Base-by-base conservation (phyloP, 2,113 vertebrate species). In the Alethe diademata region DNA sequence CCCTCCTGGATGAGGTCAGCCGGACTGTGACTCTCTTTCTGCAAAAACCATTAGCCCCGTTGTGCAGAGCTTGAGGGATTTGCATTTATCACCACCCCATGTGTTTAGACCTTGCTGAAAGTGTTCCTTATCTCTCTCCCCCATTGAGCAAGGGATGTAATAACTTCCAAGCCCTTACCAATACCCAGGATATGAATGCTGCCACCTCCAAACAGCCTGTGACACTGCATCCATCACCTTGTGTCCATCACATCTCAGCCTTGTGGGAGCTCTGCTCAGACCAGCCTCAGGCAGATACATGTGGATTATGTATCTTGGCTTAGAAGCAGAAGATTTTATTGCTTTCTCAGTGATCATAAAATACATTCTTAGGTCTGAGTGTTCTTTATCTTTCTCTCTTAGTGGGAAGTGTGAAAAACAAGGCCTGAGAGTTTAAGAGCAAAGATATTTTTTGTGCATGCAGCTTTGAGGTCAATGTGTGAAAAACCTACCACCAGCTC, bases 101-200 rank as follows among this genome's bases (percentile, higher is more conserved):
- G 73, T 67, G 51, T 78, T 84, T 38, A 91, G 80, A 84, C 56
- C 38, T 75, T 54, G 69, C 60, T 65, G 78, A 73, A 93, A 86
- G 43, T 13, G 50, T 33, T 96, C 48, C 84, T 95, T 95, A 84
- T 90, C 85, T 87, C 73, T 71, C 69, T 70, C 47, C 72, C 69
- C 69, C 90, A 38, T 47, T 73, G 84, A 95, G 76, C 72, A 71
- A 73, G 56, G 60, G 57, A 94, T 78, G 51, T 84, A 91, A 83
- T 66, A 80, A 74, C 69, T 71, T 74, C 51, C 72, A 70, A 95
- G 51, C 56, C 38, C 29, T 86, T 81, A 35, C 65, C 2, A 3
- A 86, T 38, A 47, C 4, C 65, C 76, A 47, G n/a, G 65, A 78
- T 78, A 50, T 6, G 4, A 88, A 66, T 8, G 3, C 35, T 36